Base-by-base conservation (phyloP, 1,140 invertebrate species). In the Bombus sibiricus region DNA sequence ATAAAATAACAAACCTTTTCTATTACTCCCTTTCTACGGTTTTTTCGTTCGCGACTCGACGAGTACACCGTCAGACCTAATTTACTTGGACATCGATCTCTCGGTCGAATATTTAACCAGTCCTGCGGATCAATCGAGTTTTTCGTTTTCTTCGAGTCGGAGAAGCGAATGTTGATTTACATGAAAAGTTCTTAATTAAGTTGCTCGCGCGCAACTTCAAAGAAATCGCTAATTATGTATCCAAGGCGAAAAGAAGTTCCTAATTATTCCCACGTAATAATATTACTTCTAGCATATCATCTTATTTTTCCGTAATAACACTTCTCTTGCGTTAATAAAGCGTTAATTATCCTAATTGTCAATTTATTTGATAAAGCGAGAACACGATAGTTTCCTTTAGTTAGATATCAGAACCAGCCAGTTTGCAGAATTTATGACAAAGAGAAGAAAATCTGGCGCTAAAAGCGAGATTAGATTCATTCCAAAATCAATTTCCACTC, bases 401-500 rank as follows among this genome's bases (percentile, higher is more conserved):
- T 32, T 66, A 1, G n/a, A 22, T 25, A n/a, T 82, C 15, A 22
- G 39, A 62, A 10, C 15, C 13, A 34, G 22, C n/a, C 53, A 28
- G 39, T 66, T 53, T 8, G 43, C n/a, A 28, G 68, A 59, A 25
- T 57, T 37, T 72, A 64, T 41, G 3, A 43, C 32, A 43, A 22
- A 9, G 22, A 8, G 47, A 18, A n/a, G 22, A 43, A 43, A 39
- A 57, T 32, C 34, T 18, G 5, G 34, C 8, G 47, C 32, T 4
- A 28, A 25, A 43, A 64, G 15, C 53, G 57, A n/a, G 53, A 37
- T 59, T 37, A 43, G 28, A 25, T 43, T 53, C 59, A 5, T 43
- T 34, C n/a, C 32, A 41, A 66, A 62, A 76, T 83, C 81, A 76
- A 83, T 77, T 83, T 83, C 43, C 12, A 25, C 37, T 66, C 41